A percentile compares a stretch with the other conserved stretches of the same genome.
Conservation (phyloP, 2,888 invertebrate species). For the Hirtodrosophila confusa region DNA sequence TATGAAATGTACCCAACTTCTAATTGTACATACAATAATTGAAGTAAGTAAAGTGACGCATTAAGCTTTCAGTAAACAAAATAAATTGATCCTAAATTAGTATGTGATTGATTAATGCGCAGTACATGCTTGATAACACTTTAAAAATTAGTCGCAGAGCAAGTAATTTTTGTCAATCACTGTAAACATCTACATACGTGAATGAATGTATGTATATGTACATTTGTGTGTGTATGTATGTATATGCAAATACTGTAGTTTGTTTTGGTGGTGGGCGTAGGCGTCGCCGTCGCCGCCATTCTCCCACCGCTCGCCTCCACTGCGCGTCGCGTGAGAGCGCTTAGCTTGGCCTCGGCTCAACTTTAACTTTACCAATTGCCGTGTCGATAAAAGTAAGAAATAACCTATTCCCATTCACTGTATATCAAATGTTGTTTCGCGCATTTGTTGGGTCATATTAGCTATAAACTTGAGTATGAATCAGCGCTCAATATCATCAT, state of each 20-base stretch:
- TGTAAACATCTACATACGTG: neutral
- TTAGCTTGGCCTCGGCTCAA: conserved; percentile 42
- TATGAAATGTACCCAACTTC: conserved; percentile 10
- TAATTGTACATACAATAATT: conserved; percentile 25
- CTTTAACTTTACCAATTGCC: conserved; percentile 54
- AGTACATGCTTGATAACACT: neutral
- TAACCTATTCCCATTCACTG: conserved; percentile 48
- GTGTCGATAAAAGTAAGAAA: conserved; percentile 33
- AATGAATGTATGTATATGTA: neutral
- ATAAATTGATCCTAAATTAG: conserved; percentile 5
- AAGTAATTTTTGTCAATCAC: conserved; percentile 17
- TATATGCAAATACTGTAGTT: conserved; percentile 60
- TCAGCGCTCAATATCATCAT: conserved; percentile 46
- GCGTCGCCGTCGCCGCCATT: conserved; percentile 59
- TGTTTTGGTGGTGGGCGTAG: conserved; percentile 60
- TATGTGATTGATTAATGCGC: neutral
- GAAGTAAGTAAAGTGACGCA: conserved; percentile 8
- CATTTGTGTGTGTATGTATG: conserved; percentile 32
- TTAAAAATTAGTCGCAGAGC: conserved; percentile 7
- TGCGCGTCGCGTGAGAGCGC: conserved; percentile 41
- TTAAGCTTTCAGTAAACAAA: conserved; percentile 12
- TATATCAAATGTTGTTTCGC: conserved; percentile 45
- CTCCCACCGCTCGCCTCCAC: conserved; percentile 19
- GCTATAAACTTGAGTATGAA: conserved; percentile 48
- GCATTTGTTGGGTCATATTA: conserved; percentile 21